Base-by-base conservation (phyloP, 2,113 vertebrate species). In the Dasypus novemcinctus region DNA sequence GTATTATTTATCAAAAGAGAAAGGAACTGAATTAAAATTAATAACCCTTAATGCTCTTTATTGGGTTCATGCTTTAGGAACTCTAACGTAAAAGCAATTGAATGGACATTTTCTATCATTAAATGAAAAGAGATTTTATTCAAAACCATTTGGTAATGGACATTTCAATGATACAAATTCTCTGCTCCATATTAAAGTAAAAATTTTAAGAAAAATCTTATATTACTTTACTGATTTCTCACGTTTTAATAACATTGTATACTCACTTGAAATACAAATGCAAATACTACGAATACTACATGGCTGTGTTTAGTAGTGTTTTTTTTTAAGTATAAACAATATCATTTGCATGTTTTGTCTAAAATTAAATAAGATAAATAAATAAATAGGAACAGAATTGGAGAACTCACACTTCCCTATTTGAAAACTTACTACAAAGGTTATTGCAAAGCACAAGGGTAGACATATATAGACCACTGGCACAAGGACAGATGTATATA, bases 1-100 rank as follows among this genome's bases (percentile, higher is more conserved):
- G 79, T 97, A 97, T 97, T 98, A 97, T 78, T 97, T 96, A 98
- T 96, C 96, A 97, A 92, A 96, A 97, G 57, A 88, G 74, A 97
- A 96, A 97, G 68, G 14, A 78, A 33, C 83, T 93, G 87, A 95
- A 97, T 97, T 97, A 96, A 71, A 97, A 95, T 89, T 97, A 97
- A 97, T 97, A 97, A 97, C 89, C 74, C 82, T 96, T 97, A 94
- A 96, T 96, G 72, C 64, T 97, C 29, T 84, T 95, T 87, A 93
- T 96, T 96, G 57, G 38, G 90, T 97, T 96, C 46, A 95, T 85
- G 8, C 52, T 98, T 93, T 15, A 10, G 46, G n/a, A 97, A 96
- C 41, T 96, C 88, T 92, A 95, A 91, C 88, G 75, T 54, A 91
- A 92, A 38, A 59, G 72, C 36, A 89, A 95, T 54, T 93, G 88